phyloP scores from a whole-genome alignment of 2,113 vertebrate species.

The Dermatemys mawii region DNA sequence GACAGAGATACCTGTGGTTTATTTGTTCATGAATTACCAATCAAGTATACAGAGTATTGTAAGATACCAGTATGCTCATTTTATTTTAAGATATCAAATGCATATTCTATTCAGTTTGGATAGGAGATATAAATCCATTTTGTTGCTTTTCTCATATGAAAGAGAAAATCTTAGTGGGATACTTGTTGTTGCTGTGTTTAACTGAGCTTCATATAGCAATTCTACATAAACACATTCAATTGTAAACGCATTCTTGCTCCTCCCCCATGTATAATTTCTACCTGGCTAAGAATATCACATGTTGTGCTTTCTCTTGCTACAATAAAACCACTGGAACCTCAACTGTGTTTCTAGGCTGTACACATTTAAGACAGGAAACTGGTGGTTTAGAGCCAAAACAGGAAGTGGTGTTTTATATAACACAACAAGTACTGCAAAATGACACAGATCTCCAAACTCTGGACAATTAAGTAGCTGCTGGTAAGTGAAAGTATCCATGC shows the following conservation, averaged over 20 bases:
- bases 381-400: neutral
- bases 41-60: neutral
- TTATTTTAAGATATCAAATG: neutral
- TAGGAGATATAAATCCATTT: neutral
- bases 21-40: neutral
- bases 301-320: neutral
- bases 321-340: neutral
- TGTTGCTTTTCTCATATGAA: neutral
- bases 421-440: fast-evolving
- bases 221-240: fast-evolving
- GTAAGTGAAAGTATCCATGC: neutral
- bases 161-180: neutral
- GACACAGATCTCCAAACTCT: fast-evolving
- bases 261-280: neutral
- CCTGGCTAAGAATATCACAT: fast-evolving
- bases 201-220: neutral
- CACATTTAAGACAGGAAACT: neutral
- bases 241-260: neutral
- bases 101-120: neutral
- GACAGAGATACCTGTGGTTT: neutral
- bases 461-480: slow-evolving; percentile 32
- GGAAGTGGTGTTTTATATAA: neutral
- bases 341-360: neutral
- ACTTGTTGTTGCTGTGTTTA: neutral
- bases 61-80: neutral